Evolutionary conservation across 2,113 vertebrate species (phyloP), one percentile per base, ranked within the genome.

Genomic region (Brachionichthys hirsutus): DNA sequence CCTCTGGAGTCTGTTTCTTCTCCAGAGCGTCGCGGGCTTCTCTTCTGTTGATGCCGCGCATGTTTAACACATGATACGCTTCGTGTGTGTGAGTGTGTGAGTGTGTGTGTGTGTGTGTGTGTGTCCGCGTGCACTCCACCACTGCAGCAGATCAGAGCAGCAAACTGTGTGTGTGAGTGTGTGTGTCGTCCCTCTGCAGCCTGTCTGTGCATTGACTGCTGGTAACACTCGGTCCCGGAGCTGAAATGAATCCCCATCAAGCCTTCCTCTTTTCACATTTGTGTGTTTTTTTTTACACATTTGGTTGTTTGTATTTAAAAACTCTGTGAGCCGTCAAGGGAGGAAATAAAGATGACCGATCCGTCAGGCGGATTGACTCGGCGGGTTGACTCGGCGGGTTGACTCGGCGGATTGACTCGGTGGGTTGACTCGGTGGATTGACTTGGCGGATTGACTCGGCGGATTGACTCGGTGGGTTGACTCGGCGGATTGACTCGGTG

Each of bases 121-220:
- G 66, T 73, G 70, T 77, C 73, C 72, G 74, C 20, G 61, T 73
- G 66, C 77, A 53, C 70, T 75, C 82, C 78, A 67, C 78, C 85
- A 85, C 87, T 88, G 87, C 87, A 88, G 85, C 81, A 86, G 62
- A 82, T 81, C 80, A 76, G 67, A 76, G 77, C 70, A 71, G 78
- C 75, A 71, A 70, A 59, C 67, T 74, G 60, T 75, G 65, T 66
- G 54, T 71, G 56, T 19, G 61, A 53, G 66, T 46, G 67, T 14
- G 41, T 19, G 43, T 55, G 35, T 24, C 42, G 68, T 66, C 65
- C 53, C 57, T 54, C 61, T 76, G 81, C 85, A 73, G 54, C 10
- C 67, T 74, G 70, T 49, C 58, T 80, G 69, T 82, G 63, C 73
- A 77, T 70, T 62, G 66, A 72, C 76, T 63, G 80, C 77, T 83